Conservation (phyloP, 1,140 invertebrate species). For the Metaphire vulgaris region DNA sequence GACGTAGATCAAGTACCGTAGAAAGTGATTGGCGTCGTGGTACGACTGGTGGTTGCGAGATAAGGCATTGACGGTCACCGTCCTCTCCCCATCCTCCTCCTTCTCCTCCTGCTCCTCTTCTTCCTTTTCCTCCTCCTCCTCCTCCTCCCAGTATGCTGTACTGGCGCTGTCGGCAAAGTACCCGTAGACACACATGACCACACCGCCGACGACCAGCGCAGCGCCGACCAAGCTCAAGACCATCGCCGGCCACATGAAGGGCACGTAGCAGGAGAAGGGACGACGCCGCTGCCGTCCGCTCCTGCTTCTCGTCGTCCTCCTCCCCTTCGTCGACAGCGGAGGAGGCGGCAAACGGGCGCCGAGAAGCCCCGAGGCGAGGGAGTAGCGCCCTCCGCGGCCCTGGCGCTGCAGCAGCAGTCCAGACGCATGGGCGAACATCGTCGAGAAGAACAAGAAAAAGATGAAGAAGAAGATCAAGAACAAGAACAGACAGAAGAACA, state of each 20-base stretch:
- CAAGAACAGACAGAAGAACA: background rate
- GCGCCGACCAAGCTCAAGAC: background rate
- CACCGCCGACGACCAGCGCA: conserved; percentile 5
- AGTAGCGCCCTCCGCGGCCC: background rate
- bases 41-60: too few relatives aligned
- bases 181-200: conserved; percentile 11
- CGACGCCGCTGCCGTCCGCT: background rate
- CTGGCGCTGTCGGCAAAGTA: conserved; percentile 14
- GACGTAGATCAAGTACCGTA: conserved; percentile 23
- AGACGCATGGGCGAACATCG: background rate
- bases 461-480: background rate
- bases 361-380: background rate
- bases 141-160: too few relatives aligned
- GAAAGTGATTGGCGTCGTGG: background rate
- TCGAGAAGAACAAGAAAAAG: background rate
- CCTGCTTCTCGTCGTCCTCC: too few relatives aligned
- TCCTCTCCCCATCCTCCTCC: background rate
- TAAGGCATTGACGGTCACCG: background rate
- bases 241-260: conserved; percentile 18
- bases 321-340: too few relatives aligned
- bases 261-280: conserved; percentile 20
- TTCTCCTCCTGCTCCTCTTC: too few relatives aligned
- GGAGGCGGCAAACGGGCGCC: too few relatives aligned
- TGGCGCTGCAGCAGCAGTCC: background rate
- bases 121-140: too few relatives aligned